Conservation (phyloP, 1,140 invertebrate species). For the Hydropsyche tenuis region DNA sequence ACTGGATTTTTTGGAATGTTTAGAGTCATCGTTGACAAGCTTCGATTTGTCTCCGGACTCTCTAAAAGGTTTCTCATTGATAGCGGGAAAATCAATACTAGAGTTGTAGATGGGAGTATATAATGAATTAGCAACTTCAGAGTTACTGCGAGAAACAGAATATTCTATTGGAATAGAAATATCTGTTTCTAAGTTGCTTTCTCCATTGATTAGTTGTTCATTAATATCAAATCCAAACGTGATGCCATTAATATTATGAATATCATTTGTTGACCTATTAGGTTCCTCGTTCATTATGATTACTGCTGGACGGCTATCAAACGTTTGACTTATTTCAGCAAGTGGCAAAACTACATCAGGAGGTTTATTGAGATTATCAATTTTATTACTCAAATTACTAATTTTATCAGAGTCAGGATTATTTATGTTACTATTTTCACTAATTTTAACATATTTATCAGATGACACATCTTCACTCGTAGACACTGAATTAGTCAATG, state of each 20-base stretch:
- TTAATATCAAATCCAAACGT: conserved; percentile 75
- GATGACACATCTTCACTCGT: not conserved
- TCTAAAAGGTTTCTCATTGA: conserved; percentile 41
- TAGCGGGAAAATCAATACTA: conserved; percentile 45
- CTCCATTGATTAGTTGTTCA: conserved; percentile 65
- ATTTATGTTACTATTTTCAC: not conserved
- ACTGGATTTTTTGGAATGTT: conserved; percentile 36
- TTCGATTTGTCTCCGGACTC: conserved; percentile 28
- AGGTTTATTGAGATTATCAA: conserved; percentile 44
- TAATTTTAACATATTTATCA: not conserved
- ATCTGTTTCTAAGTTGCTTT: not conserved
- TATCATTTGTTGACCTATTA: conserved; percentile 56
- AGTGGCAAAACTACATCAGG: conserved; percentile 47
- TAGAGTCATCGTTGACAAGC: conserved; percentile 17
- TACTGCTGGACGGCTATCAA: conserved; percentile 65
- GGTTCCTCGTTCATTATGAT: conserved; percentile 66
- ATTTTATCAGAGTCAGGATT: conserved; percentile 28
- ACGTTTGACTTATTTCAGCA: conserved; percentile 48
- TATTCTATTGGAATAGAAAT: not conserved
- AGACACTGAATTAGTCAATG: not conserved
- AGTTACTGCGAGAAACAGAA: not conserved
- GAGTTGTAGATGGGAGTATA: conserved; percentile 41
- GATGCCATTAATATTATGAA: conserved; percentile 64
- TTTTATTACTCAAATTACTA: conserved; percentile 28
- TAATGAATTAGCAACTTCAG: conserved; percentile 33